Base-by-base conservation (phyloP, 2,888 invertebrate genomes). In the Trisateles emortualis region DNA sequence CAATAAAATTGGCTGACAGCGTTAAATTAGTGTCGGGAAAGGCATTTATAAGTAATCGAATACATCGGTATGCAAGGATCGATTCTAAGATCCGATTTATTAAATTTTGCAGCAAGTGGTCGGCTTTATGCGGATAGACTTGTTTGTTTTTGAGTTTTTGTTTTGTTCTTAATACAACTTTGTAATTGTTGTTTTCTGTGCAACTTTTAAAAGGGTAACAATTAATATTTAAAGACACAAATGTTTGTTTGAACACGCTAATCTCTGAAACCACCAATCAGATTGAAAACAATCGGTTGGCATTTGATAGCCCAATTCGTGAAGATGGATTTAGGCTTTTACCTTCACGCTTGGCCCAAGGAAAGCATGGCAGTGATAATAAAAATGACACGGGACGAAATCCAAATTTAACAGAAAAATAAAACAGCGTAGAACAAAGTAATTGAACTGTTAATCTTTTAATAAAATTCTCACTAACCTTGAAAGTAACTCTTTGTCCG, bases 401-500 rank as follows among this genome's bases (percentile, higher is more conserved):
- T n/a, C n/a, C n/a, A n/a, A n/a, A n/a, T n/a, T n/a, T n/a, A n/a
- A n/a, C n/a, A n/a, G n/a, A n/a, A n/a, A n/a, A n/a, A n/a, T n/a
- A n/a, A n/a, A n/a, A n/a, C n/a, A n/a, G n/a, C n/a, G n/a, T n/a
- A n/a, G n/a, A n/a, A n/a, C n/a, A n/a, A n/a, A n/a, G n/a, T n/a
- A n/a, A n/a, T n/a, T n/a, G n/a, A n/a, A n/a, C n/a, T n/a, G n/a
- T n/a, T n/a, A n/a, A n/a, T n/a, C n/a, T n/a, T 6, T 26, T 6
- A 26, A 8, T 26, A 3, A 6, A 26, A 26, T 6, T 8, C 8
- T 2, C 43, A 48, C 48, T 94, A 92, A 99, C 99, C 98, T 97
- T 99, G 99, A 94, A 99, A 99, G 94, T 99, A 99, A 93, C 99
- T 98, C 94, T 99, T 99, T 83, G 99, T 99, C 79, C 99, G 96